Base-by-base conservation (phyloP, 2,888 invertebrate species). In the Drosophila sordidula region DNA sequence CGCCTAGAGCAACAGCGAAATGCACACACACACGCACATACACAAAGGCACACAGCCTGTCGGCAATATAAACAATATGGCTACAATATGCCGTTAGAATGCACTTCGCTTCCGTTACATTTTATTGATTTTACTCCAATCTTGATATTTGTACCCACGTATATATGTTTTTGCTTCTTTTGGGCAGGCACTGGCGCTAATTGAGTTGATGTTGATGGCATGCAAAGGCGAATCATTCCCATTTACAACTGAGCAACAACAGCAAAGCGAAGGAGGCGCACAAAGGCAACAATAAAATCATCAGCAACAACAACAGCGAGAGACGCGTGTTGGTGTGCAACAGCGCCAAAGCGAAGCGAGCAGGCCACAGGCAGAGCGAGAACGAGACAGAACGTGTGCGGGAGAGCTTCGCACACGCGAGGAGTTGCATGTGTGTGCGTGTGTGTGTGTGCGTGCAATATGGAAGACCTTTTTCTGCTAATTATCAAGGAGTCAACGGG, bases 401-500 rank as follows among this genome's bases (percentile, higher is more conserved):
- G 46, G 39, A 32, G 11, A 12, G 16, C 32, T 1, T 32, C 12
- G 16, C 32, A 14, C 42, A 65, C 55, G 29, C 22, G 8, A 49
- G 18, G 49, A 50, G 38, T 66, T 58, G 55, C 47, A 67, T 42
- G 51, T 49, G 55, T 57, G 54, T 32, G 32, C 11, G 11, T 49
- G 55, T 66, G 46, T 54, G 61, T 64, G 54, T 51, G 54, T 36
- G 45, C 39, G 49, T 59, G 38, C 75, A 87, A 80, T 74, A 97
- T 98, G 97, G 98, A 98, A 93, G 97, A 97, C 92, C 93, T 98
- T 86, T 93, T 98, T 77, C 94, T 95, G 91, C 96, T 96, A 92
- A 95, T 98, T 89, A 95, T 96, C 82, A 97, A 95, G 92, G 98
- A 98, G 93, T 96, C 97, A 68, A 95, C 95, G 52, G 95, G 96